A percentile compares a stretch with the other conserved stretches of the same genome.
These are phyloP conservation scores for Xylocampa areola DNA, from an alignment of 2,888 invertebrate genomes.

Conservation along the genomic window DNA sequence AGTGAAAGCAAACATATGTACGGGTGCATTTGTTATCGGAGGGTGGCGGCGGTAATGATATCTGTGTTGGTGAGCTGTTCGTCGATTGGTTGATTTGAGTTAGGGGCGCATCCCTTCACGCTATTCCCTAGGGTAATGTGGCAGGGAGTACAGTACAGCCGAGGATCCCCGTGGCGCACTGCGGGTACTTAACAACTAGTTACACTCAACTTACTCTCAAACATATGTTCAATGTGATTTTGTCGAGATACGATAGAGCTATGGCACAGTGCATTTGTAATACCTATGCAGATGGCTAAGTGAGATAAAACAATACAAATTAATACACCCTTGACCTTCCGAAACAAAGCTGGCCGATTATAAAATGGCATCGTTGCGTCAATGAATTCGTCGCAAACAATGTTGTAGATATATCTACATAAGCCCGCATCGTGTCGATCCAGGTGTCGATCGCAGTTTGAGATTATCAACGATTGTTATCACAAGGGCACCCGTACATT, in stretches of 20 bases:
- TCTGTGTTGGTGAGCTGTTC: constrained; percentile 66
- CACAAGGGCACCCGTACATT: constrained; percentile 83
- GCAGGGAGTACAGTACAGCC: constrained; percentile 58
- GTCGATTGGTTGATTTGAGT: constrained; percentile 78
- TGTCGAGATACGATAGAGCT: constrained; percentile 29
- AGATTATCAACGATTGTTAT: constrained; percentile 82
- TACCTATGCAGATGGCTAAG: constrained; percentile 30
- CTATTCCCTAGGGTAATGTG: constrained; percentile 60
- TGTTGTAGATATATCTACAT: constrained; percentile 60
- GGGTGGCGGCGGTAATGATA: constrained; percentile 79
- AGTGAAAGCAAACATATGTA: constrained; percentile 87
- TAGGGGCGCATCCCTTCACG: constrained; percentile 78
- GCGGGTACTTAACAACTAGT: constrained; percentile 78
- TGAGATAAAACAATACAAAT: constrained; percentile 55
- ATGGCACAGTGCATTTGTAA: constrained; percentile 20
- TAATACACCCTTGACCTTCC: constrained; percentile 63
- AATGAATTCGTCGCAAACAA: constrained; percentile 64
- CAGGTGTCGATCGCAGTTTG: constrained; percentile 84
- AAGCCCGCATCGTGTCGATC: constrained; percentile 81
- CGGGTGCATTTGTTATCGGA: constrained; percentile 67
- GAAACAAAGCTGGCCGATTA: constrained; percentile 53
- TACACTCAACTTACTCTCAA: constrained; percentile 67
- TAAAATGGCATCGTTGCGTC: constrained; percentile 57
- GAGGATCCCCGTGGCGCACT: constrained; percentile 72
- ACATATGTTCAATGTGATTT: constrained; percentile 65